Base-by-base conservation (phyloP, 2,113 vertebrate species). In the Triplophysa tibetana region DNA sequence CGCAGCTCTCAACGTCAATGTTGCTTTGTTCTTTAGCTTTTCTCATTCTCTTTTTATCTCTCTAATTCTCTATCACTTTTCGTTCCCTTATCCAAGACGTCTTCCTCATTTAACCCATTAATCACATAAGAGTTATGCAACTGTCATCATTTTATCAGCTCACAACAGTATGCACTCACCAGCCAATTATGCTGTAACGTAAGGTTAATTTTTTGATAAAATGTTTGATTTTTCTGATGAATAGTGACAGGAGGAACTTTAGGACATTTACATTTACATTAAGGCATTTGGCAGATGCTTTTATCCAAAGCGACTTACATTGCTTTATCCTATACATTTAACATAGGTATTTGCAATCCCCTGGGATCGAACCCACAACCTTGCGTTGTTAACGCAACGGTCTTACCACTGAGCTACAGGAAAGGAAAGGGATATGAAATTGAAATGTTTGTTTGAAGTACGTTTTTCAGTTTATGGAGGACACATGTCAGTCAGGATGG, bases 61-160 rank as follows among this genome's bases (percentile, higher is more conserved):
- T 58, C 16, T 23, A 24, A 50, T 13, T 41, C 19, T 60, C n/a
- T 21, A 10, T 38, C 50, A 38, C 33, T 38, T 38, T 38, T 41
- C 10, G 4, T 23, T 45, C 12, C 12, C 29, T 24, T n/a, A 60
- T 6, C 48, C 2, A 24, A 68, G 21, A 29, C 66, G 43, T 21
- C 29, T 61, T 70, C 61, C 2, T 48, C 29, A 43, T 61, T 17
- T 38, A 61, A 78, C 16, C 54, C 43, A 61, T 61, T 74, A 74
- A 41, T 60, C 33, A 73, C 6, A 74, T 41, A 61, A 73, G n/a
- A 61, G 50, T 72, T 33, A 72, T 72, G 52, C 54, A 13, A 72
- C 29, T 58, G 70, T 58, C 70, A 21, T 16, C 19, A 3, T 8
- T 41, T 21, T 72, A 19, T 58, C 29, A 41, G 29, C 21, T 17